Evolutionary conservation across 2,888 invertebrate genomes (phyloP), one percentile per base, ranked within the genome.

Genomic region (Epistrophella euchroma): DNA sequence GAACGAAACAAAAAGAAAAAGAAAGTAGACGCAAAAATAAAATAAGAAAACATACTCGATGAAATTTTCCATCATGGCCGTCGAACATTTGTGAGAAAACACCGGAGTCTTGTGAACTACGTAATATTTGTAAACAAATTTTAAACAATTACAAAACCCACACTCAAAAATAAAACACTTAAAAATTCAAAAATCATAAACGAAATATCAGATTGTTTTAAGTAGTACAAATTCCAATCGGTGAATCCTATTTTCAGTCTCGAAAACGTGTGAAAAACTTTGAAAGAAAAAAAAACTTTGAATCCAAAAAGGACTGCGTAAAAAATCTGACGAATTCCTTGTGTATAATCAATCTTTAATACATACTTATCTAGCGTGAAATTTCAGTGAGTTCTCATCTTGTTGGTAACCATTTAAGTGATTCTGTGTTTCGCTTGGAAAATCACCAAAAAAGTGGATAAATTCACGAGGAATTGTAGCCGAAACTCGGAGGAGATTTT

Each of bases 81-180:
- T 19, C 85, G 68, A 85, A 73, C 81, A 73, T 77, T 81, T 56
- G 76, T 81, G 70, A 85, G 70, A 85, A 85, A 85, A 81, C 85
- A 85, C 85, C 81, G 81, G 72, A 85, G 60, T 70, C 35, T 52
- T 70, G 47, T 81, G 45, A 85, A 71, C 68, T 80, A 85, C 85
- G 85, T 76, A 62, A 81, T 85, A 85, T 85, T 85, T 85, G 85
- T 85, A 85, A 85, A 85, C 85, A 85, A 85, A 76, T 70, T 81
- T 40, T 68, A 55, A 62, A 56, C 66, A 68, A 64, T 73, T 70
- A n/a, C 47, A 72, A 35, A 47, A 37, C n/a, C 35, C 37, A 45
- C 13, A 58, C 68, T 56, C 28, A 28, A 81, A 62, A 47, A 50
- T 0, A 22, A 73, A 75, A 50, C 13, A 13, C 9, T 25, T 22